Conservation (phyloP, 2,113 vertebrate species). For the Ictalurus furcatus region DNA sequence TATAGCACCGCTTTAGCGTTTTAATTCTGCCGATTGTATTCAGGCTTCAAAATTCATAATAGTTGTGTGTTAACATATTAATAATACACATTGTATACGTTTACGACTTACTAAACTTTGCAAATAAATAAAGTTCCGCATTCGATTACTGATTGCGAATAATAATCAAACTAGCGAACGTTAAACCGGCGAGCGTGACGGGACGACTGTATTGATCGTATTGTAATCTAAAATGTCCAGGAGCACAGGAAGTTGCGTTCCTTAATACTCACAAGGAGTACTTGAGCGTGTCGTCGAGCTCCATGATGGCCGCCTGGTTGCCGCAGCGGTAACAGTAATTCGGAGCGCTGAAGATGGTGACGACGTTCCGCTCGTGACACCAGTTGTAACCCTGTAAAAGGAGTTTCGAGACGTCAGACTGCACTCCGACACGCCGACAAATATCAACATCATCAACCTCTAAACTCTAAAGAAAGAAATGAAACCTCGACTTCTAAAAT, state of each 20-base stretch:
- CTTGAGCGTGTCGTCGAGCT: conserved; percentile 98
- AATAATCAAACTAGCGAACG: too few relatives aligned
- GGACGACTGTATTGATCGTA: not conserved
- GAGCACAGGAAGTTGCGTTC: not conserved
- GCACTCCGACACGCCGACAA: not conserved
- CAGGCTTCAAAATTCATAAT: too few relatives aligned
- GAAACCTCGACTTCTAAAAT: not conserved
- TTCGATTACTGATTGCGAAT: too few relatives aligned
- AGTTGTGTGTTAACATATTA: too few relatives aligned
- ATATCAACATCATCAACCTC: not conserved
- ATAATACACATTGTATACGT: too few relatives aligned
- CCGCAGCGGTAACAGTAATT: conserved; percentile 79
- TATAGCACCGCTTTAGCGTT: too few relatives aligned
- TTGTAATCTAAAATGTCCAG: not conserved
- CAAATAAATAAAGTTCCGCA: too few relatives aligned
- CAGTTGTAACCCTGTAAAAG: conserved; percentile 73
- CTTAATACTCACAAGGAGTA: conserved; percentile 93
- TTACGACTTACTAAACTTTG: too few relatives aligned
- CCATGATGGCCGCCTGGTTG: conserved; percentile 85
- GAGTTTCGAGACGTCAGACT: conserved; percentile 61
- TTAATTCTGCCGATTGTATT: too few relatives aligned
- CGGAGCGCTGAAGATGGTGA: conserved; percentile 79
- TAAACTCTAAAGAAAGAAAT: not conserved
- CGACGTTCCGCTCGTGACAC: conserved; percentile 77
- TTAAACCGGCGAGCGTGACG: too few relatives aligned